Evolutionary conservation across 2,113 vertebrate genomes (phyloP).

Genomic region (Regulus satrapa): DNA sequence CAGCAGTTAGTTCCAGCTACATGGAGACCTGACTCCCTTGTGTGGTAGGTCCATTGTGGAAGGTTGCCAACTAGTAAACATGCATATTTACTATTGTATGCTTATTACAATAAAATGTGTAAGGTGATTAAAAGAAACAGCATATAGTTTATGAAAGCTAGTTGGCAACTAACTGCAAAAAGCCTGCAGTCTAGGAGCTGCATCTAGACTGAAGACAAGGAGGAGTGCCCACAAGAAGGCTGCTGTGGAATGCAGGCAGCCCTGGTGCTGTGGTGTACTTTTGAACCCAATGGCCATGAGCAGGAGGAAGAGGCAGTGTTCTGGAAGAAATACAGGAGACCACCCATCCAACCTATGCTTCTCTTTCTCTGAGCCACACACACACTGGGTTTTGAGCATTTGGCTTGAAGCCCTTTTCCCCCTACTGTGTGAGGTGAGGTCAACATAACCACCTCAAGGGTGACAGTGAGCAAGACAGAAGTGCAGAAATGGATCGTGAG

Average conservation of each 20-base stretch:
- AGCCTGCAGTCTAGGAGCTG: background rate
- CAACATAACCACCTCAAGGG: background rate
- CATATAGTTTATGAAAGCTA: background rate
- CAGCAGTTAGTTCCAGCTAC: background rate
- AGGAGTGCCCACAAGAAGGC: background rate
- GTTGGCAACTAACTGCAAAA: background rate
- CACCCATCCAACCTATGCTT: background rate
- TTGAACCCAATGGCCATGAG: background rate
- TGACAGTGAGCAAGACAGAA: background rate
- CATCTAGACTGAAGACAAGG: background rate
- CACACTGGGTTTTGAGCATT: background rate
- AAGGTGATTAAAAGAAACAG: background rate
- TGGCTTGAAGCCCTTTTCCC: background rate
- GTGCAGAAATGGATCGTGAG: background rate
- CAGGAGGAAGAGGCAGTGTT: background rate
- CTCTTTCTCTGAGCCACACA: background rate
- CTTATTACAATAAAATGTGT: background rate
- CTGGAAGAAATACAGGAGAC: background rate
- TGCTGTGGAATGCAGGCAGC: background rate
- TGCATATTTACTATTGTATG: background rate
- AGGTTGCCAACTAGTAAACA: background rate
- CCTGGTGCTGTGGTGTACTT: background rate
- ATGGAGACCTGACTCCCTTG: background rate
- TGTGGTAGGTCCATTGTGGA: background rate
- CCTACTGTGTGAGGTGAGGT: background rate